phyloP scores from a whole-genome alignment of 2,113 vertebrate genomes.

The Plestiodon gilberti region DNA sequence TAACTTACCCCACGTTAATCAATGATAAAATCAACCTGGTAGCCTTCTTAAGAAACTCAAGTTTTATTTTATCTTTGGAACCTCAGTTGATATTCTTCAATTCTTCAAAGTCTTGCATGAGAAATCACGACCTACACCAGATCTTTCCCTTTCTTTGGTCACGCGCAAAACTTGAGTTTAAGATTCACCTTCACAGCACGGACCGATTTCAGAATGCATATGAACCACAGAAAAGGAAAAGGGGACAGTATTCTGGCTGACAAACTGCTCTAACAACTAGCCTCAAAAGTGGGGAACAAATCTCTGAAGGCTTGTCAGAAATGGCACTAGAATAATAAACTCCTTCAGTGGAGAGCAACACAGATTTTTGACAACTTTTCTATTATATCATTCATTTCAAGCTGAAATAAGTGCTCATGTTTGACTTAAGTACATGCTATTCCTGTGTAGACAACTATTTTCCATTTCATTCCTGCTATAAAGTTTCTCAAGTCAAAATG shows the following conservation, averaged over 20 bases:
- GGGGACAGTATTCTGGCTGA: slow-evolving; percentile 59
- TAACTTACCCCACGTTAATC: not conserved
- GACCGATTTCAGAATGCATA: not conserved
- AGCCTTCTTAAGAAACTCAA: not conserved
- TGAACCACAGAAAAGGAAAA: slow-evolving; percentile 49
- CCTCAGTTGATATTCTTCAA: not conserved
- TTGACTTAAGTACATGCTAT: slow-evolving; percentile 11
- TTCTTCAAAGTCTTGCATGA: not conserved
- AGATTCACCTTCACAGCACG: slow-evolving; percentile 25
- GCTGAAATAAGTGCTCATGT: not conserved
- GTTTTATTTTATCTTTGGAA: not conserved
- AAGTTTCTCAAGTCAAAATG: slow-evolving; percentile 29
- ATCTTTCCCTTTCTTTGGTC: not conserved
- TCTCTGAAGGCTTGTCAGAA: slow-evolving; percentile 40
- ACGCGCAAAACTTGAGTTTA: slow-evolving; percentile 6
- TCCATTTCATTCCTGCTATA: slow-evolving; percentile 28
- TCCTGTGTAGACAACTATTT: slow-evolving; percentile 16
- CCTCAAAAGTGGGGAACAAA: slow-evolving; percentile 29
- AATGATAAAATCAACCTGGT: not conserved
- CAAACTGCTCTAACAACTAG: slow-evolving; percentile 52
- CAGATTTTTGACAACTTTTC: not conserved
- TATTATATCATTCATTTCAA: not conserved
- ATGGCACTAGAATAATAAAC: slow-evolving; percentile 37
- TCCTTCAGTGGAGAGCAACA: slow-evolving; percentile 12
- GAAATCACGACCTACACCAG: not conserved